Evolutionary conservation across 1,140 invertebrate species (phyloP).

Genomic region (Oryctes rhinoceros): DNA sequence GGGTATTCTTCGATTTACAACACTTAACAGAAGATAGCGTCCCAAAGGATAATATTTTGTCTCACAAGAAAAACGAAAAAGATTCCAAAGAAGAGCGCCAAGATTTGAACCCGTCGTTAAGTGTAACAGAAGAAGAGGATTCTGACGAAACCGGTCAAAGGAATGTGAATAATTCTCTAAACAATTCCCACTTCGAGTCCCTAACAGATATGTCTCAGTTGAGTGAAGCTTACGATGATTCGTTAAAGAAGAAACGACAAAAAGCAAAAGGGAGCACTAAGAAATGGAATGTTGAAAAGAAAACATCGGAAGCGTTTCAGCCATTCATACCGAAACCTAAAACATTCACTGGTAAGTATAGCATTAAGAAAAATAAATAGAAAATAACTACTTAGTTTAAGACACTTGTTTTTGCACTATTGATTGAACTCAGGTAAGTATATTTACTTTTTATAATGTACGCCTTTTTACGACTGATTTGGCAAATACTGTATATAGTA

Average conservation of each 20-base stretch:
- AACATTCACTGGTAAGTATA: background rate
- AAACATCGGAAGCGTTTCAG: too few species aligned
- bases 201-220: conserved; percentile 65
- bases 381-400: background rate
- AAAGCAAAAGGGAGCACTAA: background rate
- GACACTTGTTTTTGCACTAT: too few species aligned
- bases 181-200: conserved; percentile 55
- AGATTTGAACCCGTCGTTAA: conserved; percentile 53
- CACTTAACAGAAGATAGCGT: conserved; percentile 65
- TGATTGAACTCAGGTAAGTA: too few species aligned
- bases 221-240: conserved; percentile 64
- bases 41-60: conserved; percentile 75
- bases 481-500: too few species aligned
- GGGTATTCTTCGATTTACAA: conserved; percentile 68
- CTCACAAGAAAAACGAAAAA: conserved; percentile 59
- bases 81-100: conserved; percentile 59
- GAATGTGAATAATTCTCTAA: background rate
- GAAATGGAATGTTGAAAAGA: background rate
- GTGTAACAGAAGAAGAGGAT: conserved; percentile 44
- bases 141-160: background rate
- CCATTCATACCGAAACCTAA: too few species aligned
- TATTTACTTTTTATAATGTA: too few species aligned
- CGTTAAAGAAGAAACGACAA: background rate
- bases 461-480: too few species aligned
- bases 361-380: background rate